A percentile compares a stretch with the other conserved stretches of the same genome.
Evolutionary conservation across 2,113 vertebrate genomes (phyloP).

Genomic region (Sceloporus undulatus): DNA sequence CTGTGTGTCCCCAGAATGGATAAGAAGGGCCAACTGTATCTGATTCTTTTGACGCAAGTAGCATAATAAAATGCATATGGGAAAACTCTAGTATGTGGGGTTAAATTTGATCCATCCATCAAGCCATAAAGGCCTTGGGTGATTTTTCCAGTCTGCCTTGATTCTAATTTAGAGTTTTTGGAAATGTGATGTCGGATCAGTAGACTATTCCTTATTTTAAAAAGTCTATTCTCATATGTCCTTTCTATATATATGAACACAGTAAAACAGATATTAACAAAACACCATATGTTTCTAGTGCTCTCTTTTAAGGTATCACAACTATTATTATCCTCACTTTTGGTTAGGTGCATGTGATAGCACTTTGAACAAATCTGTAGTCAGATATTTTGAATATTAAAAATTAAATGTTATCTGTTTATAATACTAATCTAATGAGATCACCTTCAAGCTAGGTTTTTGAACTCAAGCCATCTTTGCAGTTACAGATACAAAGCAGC

Average conservation of each 20-base stretch:
- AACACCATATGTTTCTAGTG: neutral
- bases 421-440: slow-evolving; percentile 74
- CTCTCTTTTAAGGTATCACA: neutral
- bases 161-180: neutral
- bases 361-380: slow-evolving; percentile 73
- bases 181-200: neutral
- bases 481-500: slow-evolving; percentile 51
- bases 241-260: neutral
- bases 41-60: too few relatives aligned
- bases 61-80: too few relatives aligned
- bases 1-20: too few relatives aligned
- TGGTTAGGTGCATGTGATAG: slow-evolving; percentile 4
- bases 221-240: neutral
- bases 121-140: too few relatives aligned
- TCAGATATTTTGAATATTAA: slow-evolving; percentile 80
- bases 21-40: too few relatives aligned
- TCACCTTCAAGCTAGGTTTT: slow-evolving; percentile 74
- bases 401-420: slow-evolving; percentile 72
- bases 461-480: slow-evolving; percentile 48
- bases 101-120: too few relatives aligned
- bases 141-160: too few relatives aligned
- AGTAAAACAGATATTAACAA: neutral
- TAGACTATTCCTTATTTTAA: neutral
- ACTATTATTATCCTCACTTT: neutral
- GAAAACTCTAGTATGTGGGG: too few relatives aligned